Evolutionary conservation across 2,888 invertebrate species (phyloP).

Genomic region (Drosophila subsilvestris): DNA sequence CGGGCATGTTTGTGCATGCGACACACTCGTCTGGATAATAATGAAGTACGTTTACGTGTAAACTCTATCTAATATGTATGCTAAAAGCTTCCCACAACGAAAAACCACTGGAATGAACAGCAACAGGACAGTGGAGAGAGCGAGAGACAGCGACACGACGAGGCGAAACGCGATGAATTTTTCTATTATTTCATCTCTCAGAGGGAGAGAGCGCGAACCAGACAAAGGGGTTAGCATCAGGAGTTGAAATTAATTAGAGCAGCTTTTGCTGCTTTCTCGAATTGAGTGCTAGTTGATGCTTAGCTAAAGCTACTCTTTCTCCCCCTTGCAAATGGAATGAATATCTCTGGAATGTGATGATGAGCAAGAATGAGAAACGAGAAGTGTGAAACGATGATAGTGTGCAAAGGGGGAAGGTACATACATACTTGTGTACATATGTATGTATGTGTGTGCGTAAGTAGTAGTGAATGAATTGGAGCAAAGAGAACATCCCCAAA

Average conservation of each 20-base stretch:
- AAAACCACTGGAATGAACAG: slow-evolving; percentile 8
- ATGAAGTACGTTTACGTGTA: slow-evolving; percentile 78
- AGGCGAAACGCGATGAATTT: slow-evolving; percentile 20
- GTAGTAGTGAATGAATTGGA: slow-evolving; percentile 26
- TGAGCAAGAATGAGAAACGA: neutral
- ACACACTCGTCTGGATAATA: slow-evolving; percentile 76
- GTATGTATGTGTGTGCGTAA: slow-evolving; percentile 4
- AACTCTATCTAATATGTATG: slow-evolving; percentile 79
- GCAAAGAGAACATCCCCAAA: slow-evolving; percentile 16
- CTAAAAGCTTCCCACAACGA: slow-evolving; percentile 59
- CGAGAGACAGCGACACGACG: neutral
- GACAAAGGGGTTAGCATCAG: slow-evolving; percentile 27
- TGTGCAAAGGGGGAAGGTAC: slow-evolving; percentile 1
- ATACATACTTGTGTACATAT: too few relatives aligned
- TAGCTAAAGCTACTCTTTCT: neutral
- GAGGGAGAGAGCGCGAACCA: neutral
- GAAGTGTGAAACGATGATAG: slow-evolving; percentile 23
- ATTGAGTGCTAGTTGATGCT: slow-evolving; percentile 24
- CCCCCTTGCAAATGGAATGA: neutral
- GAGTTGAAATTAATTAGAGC: slow-evolving; percentile 48
- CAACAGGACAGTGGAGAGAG: neutral
- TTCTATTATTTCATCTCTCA: slow-evolving; percentile 21
- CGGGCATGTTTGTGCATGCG: slow-evolving; percentile 72
- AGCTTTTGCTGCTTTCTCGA: slow-evolving; percentile 25
- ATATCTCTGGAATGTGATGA: slow-evolving; percentile 15